Base-by-base conservation (phyloP, 2,888 invertebrate genomes). In the Aphodius sticticus region DNA sequence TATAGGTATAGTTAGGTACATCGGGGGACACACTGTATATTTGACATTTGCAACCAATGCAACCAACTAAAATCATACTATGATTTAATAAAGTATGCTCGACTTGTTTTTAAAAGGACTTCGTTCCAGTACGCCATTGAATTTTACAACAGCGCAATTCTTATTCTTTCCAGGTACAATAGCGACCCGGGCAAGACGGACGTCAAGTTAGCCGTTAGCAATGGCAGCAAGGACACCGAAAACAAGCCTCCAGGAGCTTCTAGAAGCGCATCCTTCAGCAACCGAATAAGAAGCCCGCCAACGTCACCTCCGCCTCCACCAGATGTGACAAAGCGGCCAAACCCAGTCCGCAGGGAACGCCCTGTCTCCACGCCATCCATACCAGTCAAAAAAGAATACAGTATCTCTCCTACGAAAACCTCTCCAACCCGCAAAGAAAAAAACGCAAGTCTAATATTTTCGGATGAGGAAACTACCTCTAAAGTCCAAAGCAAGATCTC, bases 151-250 rank as follows among this genome's bases (percentile, higher is more conserved):
- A 26, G 26, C 26, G 26, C 26, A 26, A 26, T 26, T 26, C 12
- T 74, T 6, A 36, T 74, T 36, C 7, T 16, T 72, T 74, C 15
- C 37, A 74, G 74, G 26, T 91, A 91, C 81, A 92, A 92, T 84
- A 93, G 93, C 85, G 94, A 94, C 88, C 92, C 92, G 9, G 93
- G 92, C 87, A 92, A 91, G 81, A 91, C 91, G 36, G 91, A 93
- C 81, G 91, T 90, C 0, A 90, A 90, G 38, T 85, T 91, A 16
- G 90, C 90, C 76, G 89, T 90, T 78, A 90, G 90, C 79, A 89
- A 87, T 81, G 88, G 84, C 76, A 86, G 85, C 80, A 85, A 82
- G 72, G 86, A 86, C 15, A 79, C 70, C 74, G 85, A 85, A 74
- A 84, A 84, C 78, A 86, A 83, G 70, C 80, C 81, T 16, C 83